These are phyloP conservation scores for Clamator glandarius DNA, from an alignment of 2,797 vertebrate species.

Conservation along the genomic window DNA sequence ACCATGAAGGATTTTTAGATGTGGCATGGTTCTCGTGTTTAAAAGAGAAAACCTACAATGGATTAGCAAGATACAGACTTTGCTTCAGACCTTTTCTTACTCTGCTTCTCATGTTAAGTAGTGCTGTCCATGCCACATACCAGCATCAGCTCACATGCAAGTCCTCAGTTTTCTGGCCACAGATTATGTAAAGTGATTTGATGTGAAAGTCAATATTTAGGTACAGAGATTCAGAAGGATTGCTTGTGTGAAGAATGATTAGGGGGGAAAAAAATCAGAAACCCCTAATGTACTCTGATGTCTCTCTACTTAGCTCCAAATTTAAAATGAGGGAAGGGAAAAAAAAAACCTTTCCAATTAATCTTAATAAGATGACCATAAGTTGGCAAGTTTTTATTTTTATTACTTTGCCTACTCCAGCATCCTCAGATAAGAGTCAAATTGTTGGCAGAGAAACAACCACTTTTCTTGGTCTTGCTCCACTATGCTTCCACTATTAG, in stretches of 20 bases:
- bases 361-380: constrained; percentile 17
- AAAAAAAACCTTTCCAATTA: not conserved
- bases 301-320: constrained; percentile 32
- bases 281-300: not conserved
- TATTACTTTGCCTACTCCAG: not conserved
- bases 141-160: not conserved
- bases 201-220: not conserved
- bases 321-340: constrained; percentile 1
- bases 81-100: not conserved
- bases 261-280: not conserved
- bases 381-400: constrained; percentile 9
- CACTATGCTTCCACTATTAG: constrained; percentile 29
- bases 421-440: not conserved
- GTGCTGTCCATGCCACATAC: not conserved
- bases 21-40: not conserved
- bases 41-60: not conserved
- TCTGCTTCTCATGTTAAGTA: not conserved
- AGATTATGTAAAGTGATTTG: not conserved
- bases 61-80: not conserved
- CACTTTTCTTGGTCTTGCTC: constrained; percentile 11
- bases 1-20: not conserved
- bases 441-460: not conserved
- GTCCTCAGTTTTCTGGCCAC: not conserved
- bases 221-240: not conserved
- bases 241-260: not conserved